These are phyloP conservation scores for Aptenodytes patagonicus DNA, from an alignment of 2,113 vertebrate genomes.

Conservation along the genomic window DNA sequence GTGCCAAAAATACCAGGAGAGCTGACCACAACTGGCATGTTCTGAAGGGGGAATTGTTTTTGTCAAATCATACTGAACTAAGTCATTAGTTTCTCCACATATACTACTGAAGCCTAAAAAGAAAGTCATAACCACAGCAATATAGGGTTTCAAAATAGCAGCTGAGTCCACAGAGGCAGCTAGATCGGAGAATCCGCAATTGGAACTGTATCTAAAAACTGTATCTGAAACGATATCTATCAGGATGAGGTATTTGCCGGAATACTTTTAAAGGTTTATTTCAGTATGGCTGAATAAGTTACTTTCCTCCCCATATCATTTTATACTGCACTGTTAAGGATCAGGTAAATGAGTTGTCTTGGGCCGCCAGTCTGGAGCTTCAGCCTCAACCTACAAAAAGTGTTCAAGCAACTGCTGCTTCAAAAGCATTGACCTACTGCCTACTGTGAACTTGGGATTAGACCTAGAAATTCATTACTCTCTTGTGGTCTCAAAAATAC, in stretches of 20 bases:
- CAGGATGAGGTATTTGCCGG: background rate
- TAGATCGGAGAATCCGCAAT: background rate
- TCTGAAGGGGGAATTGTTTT: background rate
- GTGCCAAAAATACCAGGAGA: background rate
- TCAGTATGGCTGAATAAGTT: background rate
- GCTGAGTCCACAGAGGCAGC: background rate
- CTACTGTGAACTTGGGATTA: background rate
- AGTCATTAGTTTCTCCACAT: background rate
- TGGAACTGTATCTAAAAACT: too few species aligned
- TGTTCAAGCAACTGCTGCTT: background rate
- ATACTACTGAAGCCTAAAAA: background rate
- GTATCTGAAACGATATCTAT: background rate
- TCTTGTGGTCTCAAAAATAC: background rate
- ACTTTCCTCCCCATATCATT: background rate
- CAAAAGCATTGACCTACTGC: background rate
- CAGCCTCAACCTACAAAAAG: background rate
- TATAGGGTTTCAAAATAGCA: background rate
- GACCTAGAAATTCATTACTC: background rate
- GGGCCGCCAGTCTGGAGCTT: background rate
- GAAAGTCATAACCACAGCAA: background rate
- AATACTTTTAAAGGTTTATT: background rate
- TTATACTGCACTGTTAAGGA: background rate
- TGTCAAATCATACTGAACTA: background rate
- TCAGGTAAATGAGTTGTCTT: background rate
- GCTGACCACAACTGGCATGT: background rate